Conservation (phyloP, 2,113 vertebrate species). For the Macrotus californicus region DNA sequence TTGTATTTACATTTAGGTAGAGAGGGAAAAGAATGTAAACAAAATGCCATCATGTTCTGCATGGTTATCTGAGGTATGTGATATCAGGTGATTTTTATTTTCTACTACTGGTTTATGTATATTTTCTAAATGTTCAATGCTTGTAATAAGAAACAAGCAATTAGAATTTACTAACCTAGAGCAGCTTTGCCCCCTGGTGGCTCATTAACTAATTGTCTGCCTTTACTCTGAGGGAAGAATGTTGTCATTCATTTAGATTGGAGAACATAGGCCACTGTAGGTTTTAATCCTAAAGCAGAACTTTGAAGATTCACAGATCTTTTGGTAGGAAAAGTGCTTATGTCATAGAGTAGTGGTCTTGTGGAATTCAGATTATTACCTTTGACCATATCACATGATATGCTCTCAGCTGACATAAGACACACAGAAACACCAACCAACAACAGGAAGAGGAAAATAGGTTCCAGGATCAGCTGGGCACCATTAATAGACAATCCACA, state of each 20-base stretch:
- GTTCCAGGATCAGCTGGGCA: background rate
- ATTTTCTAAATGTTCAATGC: background rate
- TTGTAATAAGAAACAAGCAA: background rate
- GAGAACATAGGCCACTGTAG: background rate
- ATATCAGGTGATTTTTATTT: background rate
- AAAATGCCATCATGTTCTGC: background rate
- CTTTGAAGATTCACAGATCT: background rate
- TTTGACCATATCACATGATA: background rate
- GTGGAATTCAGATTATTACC: background rate
- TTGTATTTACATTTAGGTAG: background rate
- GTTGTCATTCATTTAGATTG: background rate
- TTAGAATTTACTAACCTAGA: background rate
- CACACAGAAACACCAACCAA: background rate
- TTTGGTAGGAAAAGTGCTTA: background rate
- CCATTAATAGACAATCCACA: background rate
- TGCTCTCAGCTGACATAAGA: background rate
- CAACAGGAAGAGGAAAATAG: background rate
- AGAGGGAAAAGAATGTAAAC: background rate
- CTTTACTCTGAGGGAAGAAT: background rate
- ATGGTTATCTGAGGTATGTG: background rate
- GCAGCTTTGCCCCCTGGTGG: constrained; percentile 41
- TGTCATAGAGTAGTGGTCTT: background rate
- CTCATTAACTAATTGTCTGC: background rate
- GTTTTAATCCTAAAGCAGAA: background rate
- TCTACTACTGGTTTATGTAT: background rate